Conservation (phyloP, 2,113 vertebrate genomes). For the Lota lota region DNA sequence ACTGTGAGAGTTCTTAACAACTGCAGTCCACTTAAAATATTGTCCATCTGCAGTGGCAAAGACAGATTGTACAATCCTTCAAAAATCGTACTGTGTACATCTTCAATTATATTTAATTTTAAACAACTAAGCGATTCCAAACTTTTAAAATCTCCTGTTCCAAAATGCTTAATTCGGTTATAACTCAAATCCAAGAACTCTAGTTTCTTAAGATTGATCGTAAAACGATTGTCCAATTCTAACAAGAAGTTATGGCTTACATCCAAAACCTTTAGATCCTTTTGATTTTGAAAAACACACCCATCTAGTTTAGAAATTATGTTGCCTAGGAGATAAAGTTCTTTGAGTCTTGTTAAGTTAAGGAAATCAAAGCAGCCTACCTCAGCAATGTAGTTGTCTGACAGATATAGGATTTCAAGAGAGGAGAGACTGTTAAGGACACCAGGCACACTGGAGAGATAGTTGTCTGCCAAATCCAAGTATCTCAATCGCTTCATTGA, state of each 20-base stretch:
- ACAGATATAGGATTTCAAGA: conserved; percentile 47
- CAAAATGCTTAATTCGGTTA: conserved; percentile 42
- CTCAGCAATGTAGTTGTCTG: conserved; percentile 37
- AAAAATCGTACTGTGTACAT: conserved; percentile 35
- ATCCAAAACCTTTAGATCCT: conserved; percentile 28
- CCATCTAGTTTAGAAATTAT: conserved; percentile 27
- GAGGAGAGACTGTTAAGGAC: conserved; percentile 22
- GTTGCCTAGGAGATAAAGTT: conserved; percentile 44
- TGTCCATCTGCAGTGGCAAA: not conserved
- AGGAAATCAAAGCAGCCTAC: conserved; percentile 45
- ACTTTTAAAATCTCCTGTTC: conserved; percentile 31
- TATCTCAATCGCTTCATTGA: conserved; percentile 18
- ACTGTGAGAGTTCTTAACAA: conserved; percentile 42
- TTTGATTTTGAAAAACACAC: conserved; percentile 39
- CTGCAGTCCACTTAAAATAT: conserved; percentile 44
- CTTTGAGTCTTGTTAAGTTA: conserved; percentile 31
- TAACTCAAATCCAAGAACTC: conserved; percentile 28
- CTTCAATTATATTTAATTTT: conserved; percentile 36
- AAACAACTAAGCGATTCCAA: conserved; percentile 37
- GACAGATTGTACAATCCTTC: conserved; percentile 34
- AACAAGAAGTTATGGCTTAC: conserved; percentile 41
- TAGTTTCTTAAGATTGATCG: conserved; percentile 31
- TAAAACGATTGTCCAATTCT: conserved; percentile 32
- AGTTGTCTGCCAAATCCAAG: conserved; percentile 37
- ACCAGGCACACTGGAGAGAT: conserved; percentile 20